Evolutionary conservation across 2,113 vertebrate genomes (phyloP), one percentile per base, ranked within the genome.

Genomic region (Corythoichthys haematopterus): DNA sequence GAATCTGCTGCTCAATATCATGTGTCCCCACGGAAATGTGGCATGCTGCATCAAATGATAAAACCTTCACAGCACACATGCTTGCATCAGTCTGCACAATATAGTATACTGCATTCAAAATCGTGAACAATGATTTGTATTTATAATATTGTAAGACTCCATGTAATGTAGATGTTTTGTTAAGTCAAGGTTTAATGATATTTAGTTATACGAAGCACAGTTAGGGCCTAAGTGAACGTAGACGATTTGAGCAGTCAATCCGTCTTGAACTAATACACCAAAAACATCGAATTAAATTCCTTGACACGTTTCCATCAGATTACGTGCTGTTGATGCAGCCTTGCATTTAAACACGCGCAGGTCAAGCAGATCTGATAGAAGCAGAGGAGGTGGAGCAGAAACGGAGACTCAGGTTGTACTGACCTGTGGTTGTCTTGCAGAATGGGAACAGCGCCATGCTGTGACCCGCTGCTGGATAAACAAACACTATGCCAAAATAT

Each of bases 391-490:
- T 65, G 73, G 62, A 78, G 69, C 68, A 56, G 55, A 56, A 11
- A 52, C 16, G 48, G 62, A 55, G 76, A 74, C n/a, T 59, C 59
- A 70, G 51, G 69, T 77, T 75, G 59, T 70, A 89, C 89, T 89
- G 81, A 91, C 90, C 90, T 91, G 89, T 43, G 55, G 83, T 56
- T 40, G 67, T 77, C 80, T 77, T 89, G 87, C 80, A 86, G 76
- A 83, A 74, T 15, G 60, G 77, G 70, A 89, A 70, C 58, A 84
- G 73, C 40, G 83, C 88, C 90, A 91, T 90, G 28, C 56, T 81
- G 40, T 70, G 79, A 77, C 68, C 69, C 69, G 68, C 53, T 69
- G 59, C 48, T 72, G 76, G 59, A 68, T 61, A 79, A 75, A 76
- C 64, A 74, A 57, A 70, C 6, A 57, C 65, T 67, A 33, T 70